Evolutionary conservation across 2,113 vertebrate genomes (phyloP), one percentile per base, ranked within the genome.

Genomic region (Sakesphorus luctuosus): DNA sequence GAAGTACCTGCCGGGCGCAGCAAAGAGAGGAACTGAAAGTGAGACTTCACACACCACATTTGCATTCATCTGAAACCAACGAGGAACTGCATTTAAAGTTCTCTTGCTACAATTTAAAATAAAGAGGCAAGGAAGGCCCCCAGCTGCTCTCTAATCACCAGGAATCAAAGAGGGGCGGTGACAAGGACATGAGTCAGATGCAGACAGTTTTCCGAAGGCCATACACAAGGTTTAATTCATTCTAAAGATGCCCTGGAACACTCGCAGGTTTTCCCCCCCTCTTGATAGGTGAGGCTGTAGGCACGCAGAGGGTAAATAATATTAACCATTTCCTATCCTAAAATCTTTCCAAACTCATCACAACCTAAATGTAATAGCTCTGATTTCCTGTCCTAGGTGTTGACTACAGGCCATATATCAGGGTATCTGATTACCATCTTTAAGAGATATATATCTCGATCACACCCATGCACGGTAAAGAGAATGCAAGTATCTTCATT

Each of bases 1-100:
- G 77, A 91, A 85, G 74, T 56, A 81, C 63, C 58, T 90, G 80
- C 81, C 73, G 73, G 67, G 88, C 35, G 50, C 76, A 59, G 20
- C 67, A 36, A 26, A 65, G 84, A 13, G 56, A 66, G 87, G 76
- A 96, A 95, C 53, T 4, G 92, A 93, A 95, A 93, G 62, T 11
- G 49, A 74, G 92, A 80, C 71, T 73, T 76, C 78, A 49, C 66
- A 62, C 28, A 21, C 12, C 46, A 7, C 29, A 35, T 83, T 28
- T 76, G 59, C 84, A 65, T 89, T 74, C 50, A 58, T 35, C 26
- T 58, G 61, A 43, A 74, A 84, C 35, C 69, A 49, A 87, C 31
- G 7, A 95, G 61, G 80, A 96, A 92, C 49, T 76, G 43, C 24
- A 46, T 68, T 44, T 55, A 47, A 76, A 93, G 50, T 36, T 66